phyloP scores from a whole-genome alignment of 23 tunicate genomes.

The Phallusia fumigata region DNA sequence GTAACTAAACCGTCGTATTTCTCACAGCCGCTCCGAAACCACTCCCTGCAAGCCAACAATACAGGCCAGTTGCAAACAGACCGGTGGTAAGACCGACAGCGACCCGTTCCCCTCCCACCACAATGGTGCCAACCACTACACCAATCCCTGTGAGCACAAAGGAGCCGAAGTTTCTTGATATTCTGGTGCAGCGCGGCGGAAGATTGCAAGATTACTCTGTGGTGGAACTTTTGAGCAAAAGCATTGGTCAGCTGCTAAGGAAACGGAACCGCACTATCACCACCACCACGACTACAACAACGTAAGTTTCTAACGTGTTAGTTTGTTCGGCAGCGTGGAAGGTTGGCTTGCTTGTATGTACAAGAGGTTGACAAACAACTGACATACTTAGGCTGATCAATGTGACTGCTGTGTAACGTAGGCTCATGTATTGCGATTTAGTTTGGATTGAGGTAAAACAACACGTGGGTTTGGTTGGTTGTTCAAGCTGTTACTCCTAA shows the following conservation, averaged over 20 bases:
- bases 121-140: slow-evolving; percentile 26
- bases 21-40: too few relatives aligned
- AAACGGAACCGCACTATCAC: slow-evolving; percentile 14
- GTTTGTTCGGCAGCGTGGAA: neutral
- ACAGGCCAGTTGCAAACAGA: neutral
- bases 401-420: too few relatives aligned
- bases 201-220: slow-evolving; percentile 27
- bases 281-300: neutral
- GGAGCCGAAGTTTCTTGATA: slow-evolving; percentile 27
- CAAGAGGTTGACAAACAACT: too few relatives aligned
- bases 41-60: too few relatives aligned
- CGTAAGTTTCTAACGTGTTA: slow-evolving; percentile 12
- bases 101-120: neutral
- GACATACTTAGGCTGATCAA: too few relatives aligned
- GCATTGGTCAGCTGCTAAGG: slow-evolving; percentile 19
- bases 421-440: too few relatives aligned
- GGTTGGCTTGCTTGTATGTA: too few relatives aligned
- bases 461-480: too few relatives aligned
- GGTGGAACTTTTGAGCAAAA: slow-evolving; percentile 43
- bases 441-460: too few relatives aligned
- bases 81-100: neutral
- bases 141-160: slow-evolving; percentile 19
- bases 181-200: slow-evolving; percentile 29
- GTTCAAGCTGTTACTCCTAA: too few relatives aligned
- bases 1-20: too few relatives aligned